These are phyloP conservation scores for Spizella passerina DNA, from an alignment of 2,797 vertebrate genomes.

Conservation along the genomic window DNA sequence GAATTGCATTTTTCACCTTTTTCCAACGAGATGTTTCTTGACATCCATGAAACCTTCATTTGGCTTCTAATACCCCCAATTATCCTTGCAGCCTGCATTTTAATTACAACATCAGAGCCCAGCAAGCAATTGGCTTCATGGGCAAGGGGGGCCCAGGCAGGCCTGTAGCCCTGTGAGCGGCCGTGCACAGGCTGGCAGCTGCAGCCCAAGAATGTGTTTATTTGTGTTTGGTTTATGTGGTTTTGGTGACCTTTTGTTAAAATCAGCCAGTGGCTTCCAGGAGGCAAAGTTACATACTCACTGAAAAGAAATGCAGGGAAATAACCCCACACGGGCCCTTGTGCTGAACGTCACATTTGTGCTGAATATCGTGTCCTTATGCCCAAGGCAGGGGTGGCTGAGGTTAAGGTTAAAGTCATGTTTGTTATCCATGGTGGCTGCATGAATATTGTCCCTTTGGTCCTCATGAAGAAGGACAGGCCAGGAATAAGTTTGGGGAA, in stretches of 20 bases:
- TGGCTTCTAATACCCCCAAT: not conserved
- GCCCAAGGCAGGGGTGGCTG: not conserved
- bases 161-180: not conserved
- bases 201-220: conserved; percentile 30
- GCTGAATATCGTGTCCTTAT: not conserved
- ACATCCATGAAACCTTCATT: not conserved
- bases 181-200: not conserved
- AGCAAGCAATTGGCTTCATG: not conserved
- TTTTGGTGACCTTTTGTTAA: conserved; percentile 54
- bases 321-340: not conserved
- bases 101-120: not conserved
- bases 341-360: not conserved
- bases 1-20: conserved; percentile 57
- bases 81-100: not conserved
- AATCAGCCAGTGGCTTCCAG: conserved; percentile 28
- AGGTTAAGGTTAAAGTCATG: not conserved
- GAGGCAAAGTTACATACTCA: not conserved
- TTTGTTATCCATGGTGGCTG: not conserved
- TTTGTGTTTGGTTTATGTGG: conserved; percentile 45
- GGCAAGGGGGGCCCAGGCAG: not conserved
- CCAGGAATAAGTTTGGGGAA: not conserved
- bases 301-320: not conserved
- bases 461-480: not conserved
- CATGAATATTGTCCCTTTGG: not conserved
- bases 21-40: not conserved